A percentile compares a stretch with the other conserved stretches of the same genome.
phyloP scores from a whole-genome alignment of 2,888 invertebrate genomes.

The Troides oblongomaculatus region DNA sequence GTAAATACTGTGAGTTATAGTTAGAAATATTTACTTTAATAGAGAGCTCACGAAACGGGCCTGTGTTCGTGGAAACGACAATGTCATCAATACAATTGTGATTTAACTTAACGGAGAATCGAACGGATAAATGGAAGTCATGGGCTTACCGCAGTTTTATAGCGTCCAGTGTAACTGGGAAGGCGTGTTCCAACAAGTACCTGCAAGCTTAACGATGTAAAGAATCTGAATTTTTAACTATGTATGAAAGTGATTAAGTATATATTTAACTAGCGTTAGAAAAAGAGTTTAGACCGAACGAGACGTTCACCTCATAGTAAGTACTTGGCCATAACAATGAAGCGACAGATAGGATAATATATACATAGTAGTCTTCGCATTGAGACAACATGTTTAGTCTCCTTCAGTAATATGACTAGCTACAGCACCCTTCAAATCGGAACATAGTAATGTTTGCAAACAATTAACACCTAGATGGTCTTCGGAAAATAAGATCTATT shows the following conservation, averaged over 20 bases:
- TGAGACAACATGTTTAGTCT: too few species aligned
- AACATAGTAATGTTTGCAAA: too few species aligned
- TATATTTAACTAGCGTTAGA: too few species aligned
- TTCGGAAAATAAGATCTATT: too few species aligned
- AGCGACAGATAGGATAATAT: too few species aligned
- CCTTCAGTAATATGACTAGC: too few species aligned
- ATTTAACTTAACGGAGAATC: constrained; percentile 26
- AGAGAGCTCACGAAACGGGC: constrained; percentile 45
- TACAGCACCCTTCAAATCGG: too few species aligned
- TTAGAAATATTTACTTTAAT: constrained; percentile 44
- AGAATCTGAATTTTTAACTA: not conserved
- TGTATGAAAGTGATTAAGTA: not conserved
- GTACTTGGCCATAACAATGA: too few species aligned
- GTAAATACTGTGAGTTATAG: constrained; percentile 46
- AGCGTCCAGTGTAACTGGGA: constrained; percentile 16
- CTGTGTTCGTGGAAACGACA: constrained; percentile 24
- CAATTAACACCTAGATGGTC: too few species aligned
- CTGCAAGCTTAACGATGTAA: not conserved
- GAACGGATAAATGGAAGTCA: constrained; percentile 22
- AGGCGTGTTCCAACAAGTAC: constrained; percentile 12
- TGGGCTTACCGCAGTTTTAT: constrained; percentile 15
- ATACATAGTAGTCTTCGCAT: too few species aligned
- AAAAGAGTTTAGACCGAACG: too few species aligned
- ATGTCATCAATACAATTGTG: constrained; percentile 26
- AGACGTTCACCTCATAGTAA: too few species aligned